Evolutionary conservation across 2,797 vertebrate species (phyloP).

Genomic region (Enteromius thamalakanensis): DNA sequence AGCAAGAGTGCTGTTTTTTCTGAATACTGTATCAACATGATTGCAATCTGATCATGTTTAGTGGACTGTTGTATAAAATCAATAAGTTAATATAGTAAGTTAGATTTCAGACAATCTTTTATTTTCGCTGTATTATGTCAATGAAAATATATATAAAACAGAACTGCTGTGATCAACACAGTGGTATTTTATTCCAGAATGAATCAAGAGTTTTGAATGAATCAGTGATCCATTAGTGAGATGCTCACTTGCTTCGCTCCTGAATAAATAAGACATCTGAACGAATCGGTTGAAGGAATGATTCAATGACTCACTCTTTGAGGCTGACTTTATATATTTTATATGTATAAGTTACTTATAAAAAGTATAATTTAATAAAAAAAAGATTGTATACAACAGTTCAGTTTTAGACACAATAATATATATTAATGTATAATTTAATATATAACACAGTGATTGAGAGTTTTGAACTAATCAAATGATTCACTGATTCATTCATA

Average conservation of each 20-base stretch:
- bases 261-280: not conserved
- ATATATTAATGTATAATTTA: too few species aligned
- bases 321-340: too few species aligned
- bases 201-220: not conserved
- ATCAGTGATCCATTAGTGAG: not conserved
- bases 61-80: not conserved
- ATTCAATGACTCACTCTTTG: too few species aligned
- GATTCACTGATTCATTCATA: not conserved
- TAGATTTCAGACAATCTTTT: not conserved
- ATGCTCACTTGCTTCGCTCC: not conserved
- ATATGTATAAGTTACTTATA: too few species aligned
- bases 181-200: not conserved
- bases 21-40: not conserved
- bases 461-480: not conserved
- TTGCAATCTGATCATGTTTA: not conserved
- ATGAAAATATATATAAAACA: not conserved
- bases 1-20: not conserved
- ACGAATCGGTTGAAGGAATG: too few species aligned
- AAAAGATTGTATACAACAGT: too few species aligned
- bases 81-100: not conserved
- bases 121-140: not conserved
- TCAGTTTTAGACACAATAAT: too few species aligned
- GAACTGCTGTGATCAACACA: not conserved
- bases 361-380: too few species aligned
- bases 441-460: too few species aligned